Conservation (phyloP, 2,888 invertebrate genomes). For the Notodonta dromedarius region DNA sequence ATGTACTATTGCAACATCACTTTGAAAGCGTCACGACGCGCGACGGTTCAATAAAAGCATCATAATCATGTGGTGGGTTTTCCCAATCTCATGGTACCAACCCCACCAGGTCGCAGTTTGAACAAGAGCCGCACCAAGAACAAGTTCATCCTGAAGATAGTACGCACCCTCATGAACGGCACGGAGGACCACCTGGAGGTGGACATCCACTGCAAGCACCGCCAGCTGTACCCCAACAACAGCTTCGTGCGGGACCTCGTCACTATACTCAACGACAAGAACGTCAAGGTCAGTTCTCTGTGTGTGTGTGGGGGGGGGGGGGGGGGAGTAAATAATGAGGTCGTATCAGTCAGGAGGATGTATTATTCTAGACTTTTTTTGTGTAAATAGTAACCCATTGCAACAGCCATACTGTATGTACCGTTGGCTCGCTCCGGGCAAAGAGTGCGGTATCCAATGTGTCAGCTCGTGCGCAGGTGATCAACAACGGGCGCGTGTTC, state of each 20-base stretch:
- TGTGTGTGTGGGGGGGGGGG: neutral
- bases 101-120: constrained; percentile 17
- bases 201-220: constrained; percentile 66
- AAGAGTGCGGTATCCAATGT: neutral
- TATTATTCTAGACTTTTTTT: too few relatives aligned
- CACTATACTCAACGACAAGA: constrained; percentile 64
- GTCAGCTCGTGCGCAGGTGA: constrained; percentile 50
- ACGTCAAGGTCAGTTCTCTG: constrained; percentile 58
- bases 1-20: too few relatives aligned
- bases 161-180: constrained; percentile 49
- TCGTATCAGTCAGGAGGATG: too few relatives aligned
- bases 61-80: too few relatives aligned
- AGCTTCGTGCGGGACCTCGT: constrained; percentile 72
- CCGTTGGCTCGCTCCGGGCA: too few relatives aligned
- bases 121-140: constrained; percentile 53
- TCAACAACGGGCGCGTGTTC: constrained; percentile 76
- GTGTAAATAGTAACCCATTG: too few relatives aligned
- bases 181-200: constrained; percentile 67
- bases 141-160: constrained; percentile 68
- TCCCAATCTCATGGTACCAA: too few relatives aligned
- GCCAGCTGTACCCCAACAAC: constrained; percentile 64
- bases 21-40: too few relatives aligned
- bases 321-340: too few relatives aligned
- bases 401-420: too few relatives aligned
- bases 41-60: too few relatives aligned